Evolutionary conservation across 2,888 invertebrate genomes (phyloP), one percentile per base, ranked within the genome.

Genomic region (Germaria angustata): DNA sequence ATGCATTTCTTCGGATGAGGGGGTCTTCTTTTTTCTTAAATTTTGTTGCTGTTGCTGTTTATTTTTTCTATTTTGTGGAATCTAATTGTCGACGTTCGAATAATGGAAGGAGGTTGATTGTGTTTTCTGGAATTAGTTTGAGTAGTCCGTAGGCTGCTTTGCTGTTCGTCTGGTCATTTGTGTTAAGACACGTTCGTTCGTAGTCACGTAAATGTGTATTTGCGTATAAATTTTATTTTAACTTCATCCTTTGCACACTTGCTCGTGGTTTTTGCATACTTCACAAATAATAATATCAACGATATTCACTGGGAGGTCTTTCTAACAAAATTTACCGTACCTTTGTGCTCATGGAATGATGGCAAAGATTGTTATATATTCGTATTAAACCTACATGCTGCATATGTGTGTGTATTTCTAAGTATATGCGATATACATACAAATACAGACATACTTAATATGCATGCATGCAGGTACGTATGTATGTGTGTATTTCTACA

Each of bases 221-320:
- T 41, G 20, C 17, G 51, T 32, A 63, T 41, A 49, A 5, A 65
- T 46, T 76, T 66, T 76, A 66, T 76, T 66, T 66, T n/a, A 53
- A 63, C 53, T 75, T 53, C 73, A 32, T 73, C 63, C 63, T 63
- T 17, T 24, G 39, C 57, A 66, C 39, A 46, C 36, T 24, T 28
- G 20, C n/a, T 65, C 57, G 66, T 76, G 75, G 75, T 66, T 65
- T 73, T 66, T 57, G 75, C 75, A 66, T 57, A 66, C 55, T 66
- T 39, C 66, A 57, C 36, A 66, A 57, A 28, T 6, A 28, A 66
- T 49, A 39, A 49, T 46, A 66, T 66, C 46, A 55, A 63, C 73
- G 44, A 39, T 65, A 22, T 44, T 55, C 39, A 44, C 53, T 65
- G 20, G 44, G 55, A 57, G 65, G 55, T 11, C 57, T 59, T 46